Conservation (phyloP, 2,888 invertebrate genomes). For the Drosophila peninsularis region DNA sequence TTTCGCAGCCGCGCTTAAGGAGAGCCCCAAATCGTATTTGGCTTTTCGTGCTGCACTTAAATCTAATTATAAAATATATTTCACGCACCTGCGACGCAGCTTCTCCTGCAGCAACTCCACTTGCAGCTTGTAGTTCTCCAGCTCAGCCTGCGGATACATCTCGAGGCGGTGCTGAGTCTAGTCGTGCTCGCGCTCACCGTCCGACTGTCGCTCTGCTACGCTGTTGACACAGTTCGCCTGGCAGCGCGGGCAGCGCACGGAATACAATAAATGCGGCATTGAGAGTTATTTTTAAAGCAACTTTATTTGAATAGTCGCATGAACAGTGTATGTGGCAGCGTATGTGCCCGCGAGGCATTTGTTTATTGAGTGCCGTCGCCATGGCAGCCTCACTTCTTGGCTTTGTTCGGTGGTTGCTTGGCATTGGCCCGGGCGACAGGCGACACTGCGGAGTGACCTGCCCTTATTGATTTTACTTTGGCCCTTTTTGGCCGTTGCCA, state of each 20-base stretch:
- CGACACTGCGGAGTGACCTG: slow-evolving; percentile 40
- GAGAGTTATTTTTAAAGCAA: slow-evolving; percentile 72
- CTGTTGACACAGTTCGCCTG: slow-evolving; percentile 68
- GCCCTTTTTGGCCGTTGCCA: slow-evolving; percentile 31
- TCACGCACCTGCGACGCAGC: slow-evolving; percentile 81
- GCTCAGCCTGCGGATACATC: slow-evolving; percentile 84
- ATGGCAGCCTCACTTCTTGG: slow-evolving; percentile 61
- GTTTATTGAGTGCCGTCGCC: slow-evolving; percentile 70
- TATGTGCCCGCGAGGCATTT: slow-evolving; percentile 42
- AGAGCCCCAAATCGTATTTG: background rate
- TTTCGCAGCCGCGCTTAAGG: background rate
- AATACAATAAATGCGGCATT: slow-evolving; percentile 59
- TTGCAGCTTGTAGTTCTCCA: slow-evolving; percentile 84
- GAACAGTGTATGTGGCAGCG: slow-evolving; percentile 15
- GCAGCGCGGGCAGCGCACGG: slow-evolving; percentile 28
- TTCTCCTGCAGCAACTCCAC: slow-evolving; percentile 84
- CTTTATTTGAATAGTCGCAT: slow-evolving; percentile 68
- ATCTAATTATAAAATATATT: slow-evolving; percentile 1
- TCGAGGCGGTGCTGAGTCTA: slow-evolving; percentile 22
- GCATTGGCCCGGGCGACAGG: slow-evolving; percentile 66
- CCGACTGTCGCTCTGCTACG: slow-evolving; percentile 51
- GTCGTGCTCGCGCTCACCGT: slow-evolving; percentile 20
- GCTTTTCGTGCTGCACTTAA: background rate
- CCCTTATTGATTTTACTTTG: slow-evolving; percentile 65
- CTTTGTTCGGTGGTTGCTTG: slow-evolving; percentile 70